phyloP scores from a whole-genome alignment of 37 sponge, comb jelly and placozoan genomes.

The Petrosia ficiformis region DNA sequence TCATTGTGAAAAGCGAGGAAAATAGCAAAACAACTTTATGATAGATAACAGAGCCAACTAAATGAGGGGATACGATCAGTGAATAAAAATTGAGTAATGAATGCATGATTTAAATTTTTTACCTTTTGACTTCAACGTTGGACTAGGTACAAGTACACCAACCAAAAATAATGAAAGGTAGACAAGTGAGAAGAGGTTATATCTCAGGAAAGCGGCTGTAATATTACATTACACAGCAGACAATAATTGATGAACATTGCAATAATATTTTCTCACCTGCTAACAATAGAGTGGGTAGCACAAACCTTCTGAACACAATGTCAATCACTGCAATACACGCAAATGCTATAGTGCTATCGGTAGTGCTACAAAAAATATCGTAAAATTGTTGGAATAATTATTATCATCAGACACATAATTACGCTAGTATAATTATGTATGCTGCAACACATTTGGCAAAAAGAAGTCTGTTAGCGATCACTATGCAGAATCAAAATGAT shows the following conservation, averaged over 20 bases:
- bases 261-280: slow-evolving; percentile 41
- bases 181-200: slow-evolving; percentile 59
- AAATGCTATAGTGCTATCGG: too few relatives aligned
- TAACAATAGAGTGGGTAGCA: slow-evolving; percentile 52
- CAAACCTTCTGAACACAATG: slow-evolving; percentile 30
- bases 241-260: neutral
- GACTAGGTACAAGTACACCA: slow-evolving; percentile 42
- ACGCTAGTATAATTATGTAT: too few relatives aligned
- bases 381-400: too few relatives aligned
- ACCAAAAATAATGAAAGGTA: slow-evolving; percentile 59
- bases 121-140: slow-evolving; percentile 40
- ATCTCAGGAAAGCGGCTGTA: slow-evolving; percentile 70
- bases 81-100: neutral
- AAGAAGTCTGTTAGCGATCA: too few relatives aligned
- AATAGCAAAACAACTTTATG: slow-evolving; percentile 14
- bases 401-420: too few relatives aligned
- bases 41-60: slow-evolving; percentile 33
- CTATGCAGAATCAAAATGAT: too few relatives aligned
- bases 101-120: slow-evolving; percentile 13
- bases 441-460: too few relatives aligned
- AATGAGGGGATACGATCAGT: neutral
- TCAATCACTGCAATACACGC: too few relatives aligned
- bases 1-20: slow-evolving; percentile 36
- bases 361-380: too few relatives aligned
- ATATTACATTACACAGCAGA: neutral